Percentiles rank a stretch among this genome's conserved stretches.
phyloP scores from a whole-genome alignment of 1,140 invertebrate species.

The Thaumetopoea pityocampa region DNA sequence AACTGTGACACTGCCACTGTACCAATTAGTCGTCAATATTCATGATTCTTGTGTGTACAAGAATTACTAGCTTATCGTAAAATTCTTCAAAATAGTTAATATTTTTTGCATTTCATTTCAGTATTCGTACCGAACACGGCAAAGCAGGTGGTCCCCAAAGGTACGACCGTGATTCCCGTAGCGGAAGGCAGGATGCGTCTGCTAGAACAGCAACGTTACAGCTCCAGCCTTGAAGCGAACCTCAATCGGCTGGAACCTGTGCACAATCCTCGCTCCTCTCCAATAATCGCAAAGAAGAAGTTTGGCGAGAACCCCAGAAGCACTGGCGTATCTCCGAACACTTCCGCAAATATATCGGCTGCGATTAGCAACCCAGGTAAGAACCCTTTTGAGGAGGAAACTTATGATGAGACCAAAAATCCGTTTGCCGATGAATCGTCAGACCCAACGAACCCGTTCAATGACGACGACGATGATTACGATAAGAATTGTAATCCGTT shows the following conservation, averaged over 20 bases:
- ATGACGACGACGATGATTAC: conserved; percentile 77
- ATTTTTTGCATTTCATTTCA: conserved; percentile 34
- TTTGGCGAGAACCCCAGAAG: conserved; percentile 12
- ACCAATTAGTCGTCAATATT: no score
- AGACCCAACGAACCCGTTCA: conserved; percentile 77
- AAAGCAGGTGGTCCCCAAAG: conserved; percentile 54
- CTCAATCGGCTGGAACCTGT: conserved; percentile 57
- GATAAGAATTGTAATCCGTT: conserved; percentile 83
- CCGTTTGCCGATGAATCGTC: conserved; percentile 71
- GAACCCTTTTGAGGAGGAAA: conserved; percentile 77
- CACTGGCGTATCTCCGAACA: conserved; percentile 23
- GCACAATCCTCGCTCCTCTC: conserved; percentile 31
- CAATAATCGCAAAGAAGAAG: conserved; percentile 22
- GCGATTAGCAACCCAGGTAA: conserved; percentile 59
- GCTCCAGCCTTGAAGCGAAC: conserved; percentile 79
- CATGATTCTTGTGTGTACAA: no score
- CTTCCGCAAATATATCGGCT: conserved; percentile 50
- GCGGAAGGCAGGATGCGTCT: conserved; percentile 76
- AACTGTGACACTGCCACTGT: no score
- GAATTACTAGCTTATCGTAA: no score
- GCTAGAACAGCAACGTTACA: conserved; percentile 75
- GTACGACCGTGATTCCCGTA: conserved; percentile 57
- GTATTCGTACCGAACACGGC: conserved; percentile 48
- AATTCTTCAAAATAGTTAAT: background rate
- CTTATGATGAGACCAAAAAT: conserved; percentile 78